Conservation (phyloP, 2,888 invertebrate species). For the Osedax frankpressi region DNA sequence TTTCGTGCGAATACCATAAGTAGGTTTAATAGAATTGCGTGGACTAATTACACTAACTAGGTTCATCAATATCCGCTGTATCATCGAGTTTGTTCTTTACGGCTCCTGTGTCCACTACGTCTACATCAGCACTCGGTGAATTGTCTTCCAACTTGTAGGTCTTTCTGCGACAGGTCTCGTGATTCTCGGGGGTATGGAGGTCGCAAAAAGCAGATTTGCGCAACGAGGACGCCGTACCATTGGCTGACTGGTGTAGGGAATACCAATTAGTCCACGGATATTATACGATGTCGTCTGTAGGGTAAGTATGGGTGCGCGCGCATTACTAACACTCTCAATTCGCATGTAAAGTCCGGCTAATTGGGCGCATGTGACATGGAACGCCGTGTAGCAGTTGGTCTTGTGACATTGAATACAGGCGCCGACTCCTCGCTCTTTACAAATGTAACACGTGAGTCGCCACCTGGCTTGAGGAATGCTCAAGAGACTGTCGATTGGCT, state of each 20-base stretch:
- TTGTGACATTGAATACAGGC: slow-evolving; percentile 97
- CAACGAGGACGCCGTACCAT: slow-evolving; percentile 45
- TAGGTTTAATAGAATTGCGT: no score
- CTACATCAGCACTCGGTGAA: no score
- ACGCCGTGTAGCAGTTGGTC: slow-evolving; percentile 87
- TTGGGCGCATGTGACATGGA: slow-evolving; percentile 97
- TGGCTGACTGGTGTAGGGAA: slow-evolving; percentile 11
- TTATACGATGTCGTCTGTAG: no score
- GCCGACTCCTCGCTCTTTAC: slow-evolving; percentile 61
- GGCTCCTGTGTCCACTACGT: no score
- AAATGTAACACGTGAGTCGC: slow-evolving; percentile 91
- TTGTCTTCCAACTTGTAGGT: no score
- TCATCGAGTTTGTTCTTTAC: no score
- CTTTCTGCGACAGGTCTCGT: not conserved
- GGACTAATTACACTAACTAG: no score
- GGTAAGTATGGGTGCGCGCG: no score
- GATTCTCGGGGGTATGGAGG: slow-evolving; percentile 67
- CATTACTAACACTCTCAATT: slow-evolving; percentile 68
- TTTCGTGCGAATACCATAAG: no score
- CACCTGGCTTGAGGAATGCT: slow-evolving; percentile 88
- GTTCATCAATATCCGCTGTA: no score
- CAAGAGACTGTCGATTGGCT: slow-evolving; percentile 92
- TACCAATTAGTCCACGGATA: no score
- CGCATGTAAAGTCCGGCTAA: slow-evolving; percentile 66
- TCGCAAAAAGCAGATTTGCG: slow-evolving; percentile 93